Evolutionary conservation across 2,888 invertebrate genomes (phyloP).

Genomic region (Agrotis puta): DNA sequence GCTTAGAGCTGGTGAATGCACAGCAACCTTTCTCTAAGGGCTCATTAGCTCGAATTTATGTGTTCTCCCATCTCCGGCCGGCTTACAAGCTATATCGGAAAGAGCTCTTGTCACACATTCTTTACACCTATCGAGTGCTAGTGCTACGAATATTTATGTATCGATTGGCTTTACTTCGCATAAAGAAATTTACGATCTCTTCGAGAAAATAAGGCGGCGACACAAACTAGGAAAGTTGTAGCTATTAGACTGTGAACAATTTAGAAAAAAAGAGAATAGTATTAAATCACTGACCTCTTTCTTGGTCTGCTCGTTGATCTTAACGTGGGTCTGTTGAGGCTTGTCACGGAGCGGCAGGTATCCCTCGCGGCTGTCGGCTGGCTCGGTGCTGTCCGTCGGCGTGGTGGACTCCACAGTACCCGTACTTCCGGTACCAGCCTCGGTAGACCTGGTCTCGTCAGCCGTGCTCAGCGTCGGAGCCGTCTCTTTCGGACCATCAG

Average conservation of each 20-base stretch:
- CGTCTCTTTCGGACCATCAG: slow-evolving; percentile 78
- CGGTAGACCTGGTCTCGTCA: slow-evolving; percentile 81
- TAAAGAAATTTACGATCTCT: slow-evolving; percentile 77
- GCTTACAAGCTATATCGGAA: slow-evolving; percentile 66
- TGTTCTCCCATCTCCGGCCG: slow-evolving; percentile 67
- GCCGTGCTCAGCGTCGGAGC: slow-evolving; percentile 80
- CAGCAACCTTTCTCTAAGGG: slow-evolving; percentile 80
- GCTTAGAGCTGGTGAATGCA: slow-evolving; percentile 73
- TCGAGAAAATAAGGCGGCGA: slow-evolving; percentile 74
- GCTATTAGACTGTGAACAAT: slow-evolving; percentile 87
- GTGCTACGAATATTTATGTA: slow-evolving; percentile 70
- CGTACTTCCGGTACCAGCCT: slow-evolving; percentile 81
- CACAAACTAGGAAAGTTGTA: slow-evolving; percentile 79
- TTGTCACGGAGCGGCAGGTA: slow-evolving; percentile 88
- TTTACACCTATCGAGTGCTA: slow-evolving; percentile 65
- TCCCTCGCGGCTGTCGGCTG: slow-evolving; percentile 88
- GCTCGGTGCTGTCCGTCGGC: slow-evolving; percentile 83
- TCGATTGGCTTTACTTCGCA: slow-evolving; percentile 69
- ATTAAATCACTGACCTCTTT: slow-evolving; percentile 90
- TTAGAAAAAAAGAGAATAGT: slow-evolving; percentile 78
- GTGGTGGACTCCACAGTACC: slow-evolving; percentile 81
- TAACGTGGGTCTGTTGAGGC: slow-evolving; percentile 87
- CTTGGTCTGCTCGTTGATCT: slow-evolving; percentile 90
- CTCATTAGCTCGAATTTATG: slow-evolving; percentile 82
- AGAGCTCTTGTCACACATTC: slow-evolving; percentile 69